Base-by-base conservation (phyloP, 2,113 vertebrate species). In the Pseudolaguvia tuberculata region DNA sequence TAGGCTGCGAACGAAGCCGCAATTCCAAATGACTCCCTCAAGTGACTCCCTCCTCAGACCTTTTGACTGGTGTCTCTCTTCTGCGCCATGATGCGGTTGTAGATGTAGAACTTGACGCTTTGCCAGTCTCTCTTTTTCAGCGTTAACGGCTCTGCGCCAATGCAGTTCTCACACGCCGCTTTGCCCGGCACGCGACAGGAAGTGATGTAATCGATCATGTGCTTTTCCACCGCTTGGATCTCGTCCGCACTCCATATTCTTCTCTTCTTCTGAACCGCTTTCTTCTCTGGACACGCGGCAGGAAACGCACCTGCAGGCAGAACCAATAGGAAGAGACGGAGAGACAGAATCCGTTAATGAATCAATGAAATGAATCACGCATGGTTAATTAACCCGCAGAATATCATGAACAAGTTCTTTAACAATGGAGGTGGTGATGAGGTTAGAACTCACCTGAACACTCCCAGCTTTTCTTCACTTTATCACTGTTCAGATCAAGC, bases 1-100 rank as follows among this genome's bases (percentile, higher is more conserved):
- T 14, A 25, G 53, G 53, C 21, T 14, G 4, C 13, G 5, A 25
- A 12, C 4, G 56, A 58, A 9, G 14, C 56, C 8, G 18, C 25
- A 18, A 29, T 17, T 9, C 25, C 25, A 29, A 58, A 50, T 50
- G 48, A 50, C 8, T 50, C 17, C 48, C 13, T 50, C 8, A 50
- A 50, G 17, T 5, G 13, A 50, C 17, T 50, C 48, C 48, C 8
- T 20, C 4, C 5, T 70, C 50, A 71, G 29, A 77, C 67, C 71
- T 71, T 77, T 21, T 35, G 57, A 14, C 50, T 45, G 18, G 21
- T 25, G 18, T 70, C 75, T 63, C 78, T 80, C 62, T 80, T 80
- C 25, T 75, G 68, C 6, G 78, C 78, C 58, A 80, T 66, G 39
- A 80, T 80, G 39, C 78, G 73, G 69, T 80, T 80, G 61, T 80